phyloP scores from a whole-genome alignment of 2,888 invertebrate species.

The Pachliopta kotzebuea region DNA sequence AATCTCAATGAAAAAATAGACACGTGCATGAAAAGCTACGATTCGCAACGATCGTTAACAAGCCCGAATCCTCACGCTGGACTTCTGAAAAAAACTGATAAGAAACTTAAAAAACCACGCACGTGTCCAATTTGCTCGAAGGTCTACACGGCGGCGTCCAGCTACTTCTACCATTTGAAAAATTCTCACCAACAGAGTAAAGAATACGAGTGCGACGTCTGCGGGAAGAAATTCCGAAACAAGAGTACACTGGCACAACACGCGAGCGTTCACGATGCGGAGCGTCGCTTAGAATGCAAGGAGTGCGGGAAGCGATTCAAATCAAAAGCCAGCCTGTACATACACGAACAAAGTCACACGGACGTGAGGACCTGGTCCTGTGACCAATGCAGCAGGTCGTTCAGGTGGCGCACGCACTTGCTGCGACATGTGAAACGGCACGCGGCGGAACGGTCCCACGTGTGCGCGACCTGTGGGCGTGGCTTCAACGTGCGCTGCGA shows the following conservation, averaged over 20 bases:
- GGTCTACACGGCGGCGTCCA: conserved; percentile 67
- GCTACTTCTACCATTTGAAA: conserved; percentile 77
- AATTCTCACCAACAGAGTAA: conserved; percentile 66
- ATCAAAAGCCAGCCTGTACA: conserved; percentile 69
- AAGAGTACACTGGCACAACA: conserved; percentile 68
- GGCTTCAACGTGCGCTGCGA: conserved; percentile 69
- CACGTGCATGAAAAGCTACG: neutral
- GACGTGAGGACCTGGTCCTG: conserved; percentile 47
- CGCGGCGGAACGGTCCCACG: conserved; percentile 53
- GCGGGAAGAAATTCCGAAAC: conserved; percentile 70
- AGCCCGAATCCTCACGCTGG: neutral
- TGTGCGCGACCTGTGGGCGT: conserved; percentile 71
- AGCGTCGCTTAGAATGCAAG: conserved; percentile 62
- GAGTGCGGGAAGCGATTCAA: conserved; percentile 73
- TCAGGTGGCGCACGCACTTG: conserved; percentile 71
- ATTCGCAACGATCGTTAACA: neutral
- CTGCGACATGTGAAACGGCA: conserved; percentile 67
- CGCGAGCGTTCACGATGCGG: conserved; percentile 64
- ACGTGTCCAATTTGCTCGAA: conserved; percentile 73
- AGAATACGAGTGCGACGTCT: conserved; percentile 70
- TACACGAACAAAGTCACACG: conserved; percentile 72
- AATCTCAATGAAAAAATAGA: conserved; percentile 8
- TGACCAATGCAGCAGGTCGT: conserved; percentile 55
- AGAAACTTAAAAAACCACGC: conserved; percentile 45
- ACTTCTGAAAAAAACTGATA: conserved; percentile 10